A percentile compares a stretch with the other conserved stretches of the same genome.
These are phyloP conservation scores for Keiferia lycopersicella DNA, from an alignment of 2,888 invertebrate genomes.

Conservation along the genomic window DNA sequence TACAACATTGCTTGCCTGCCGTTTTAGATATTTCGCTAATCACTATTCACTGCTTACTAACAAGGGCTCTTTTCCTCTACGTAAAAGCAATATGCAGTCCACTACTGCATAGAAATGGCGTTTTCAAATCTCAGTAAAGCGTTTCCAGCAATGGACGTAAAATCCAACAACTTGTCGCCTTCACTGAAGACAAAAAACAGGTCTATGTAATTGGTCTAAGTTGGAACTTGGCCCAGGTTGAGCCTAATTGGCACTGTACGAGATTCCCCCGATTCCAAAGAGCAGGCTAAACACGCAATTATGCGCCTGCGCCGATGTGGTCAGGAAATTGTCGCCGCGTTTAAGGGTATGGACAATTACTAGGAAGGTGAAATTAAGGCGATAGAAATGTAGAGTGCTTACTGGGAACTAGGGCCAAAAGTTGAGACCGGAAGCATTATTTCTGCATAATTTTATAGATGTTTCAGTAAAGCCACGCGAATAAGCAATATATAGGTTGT, in stretches of 20 bases:
- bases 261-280: constrained; percentile 44
- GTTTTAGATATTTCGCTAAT: constrained; percentile 19
- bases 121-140: neutral
- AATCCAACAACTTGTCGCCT: constrained; percentile 25
- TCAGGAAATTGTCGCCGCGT: constrained; percentile 38
- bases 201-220: constrained; percentile 50
- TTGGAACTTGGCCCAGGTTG: constrained; percentile 42
- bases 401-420: neutral
- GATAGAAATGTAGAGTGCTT: neutral
- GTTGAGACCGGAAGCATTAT: neutral
- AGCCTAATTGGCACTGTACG: constrained; percentile 50
- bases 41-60: constrained; percentile 17
- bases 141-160: neutral
- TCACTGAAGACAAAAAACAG: constrained; percentile 34
- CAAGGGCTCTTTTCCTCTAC: neutral
- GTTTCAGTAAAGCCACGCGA: no score
- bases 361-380: constrained; percentile 20
- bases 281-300: constrained; percentile 36
- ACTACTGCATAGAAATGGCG: neutral
- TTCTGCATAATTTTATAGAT: no score
- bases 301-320: constrained; percentile 32
- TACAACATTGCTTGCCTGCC: constrained; percentile 14
- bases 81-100: neutral
- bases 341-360: constrained; percentile 15
- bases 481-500: no score